Base-by-base conservation (phyloP, 2,797 vertebrate genomes). In the Enteromius anoplus region DNA sequence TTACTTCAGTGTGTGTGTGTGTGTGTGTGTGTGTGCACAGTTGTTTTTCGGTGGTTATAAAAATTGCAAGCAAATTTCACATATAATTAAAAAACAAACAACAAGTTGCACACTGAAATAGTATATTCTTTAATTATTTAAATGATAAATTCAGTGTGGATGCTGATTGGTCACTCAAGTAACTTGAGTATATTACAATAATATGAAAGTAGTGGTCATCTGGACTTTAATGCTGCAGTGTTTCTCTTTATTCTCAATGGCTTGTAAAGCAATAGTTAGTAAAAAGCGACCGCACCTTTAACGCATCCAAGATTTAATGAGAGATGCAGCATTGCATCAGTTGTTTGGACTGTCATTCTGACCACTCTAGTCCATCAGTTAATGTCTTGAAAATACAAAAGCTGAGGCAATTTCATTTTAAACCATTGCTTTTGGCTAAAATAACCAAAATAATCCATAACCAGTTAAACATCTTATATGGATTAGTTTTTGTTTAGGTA, bases 1-100 rank as follows among this genome's bases (percentile, higher is more conserved):
- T 69, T 83, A 83, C 32, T 12, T n/a, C 14, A 19, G 37, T 29
- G 53, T 60, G 37, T 45, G n/a, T 51, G n/a, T 40, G 23, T 47
- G n/a, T 40, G 23, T 47, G 34, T 34, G 23, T 34, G 7, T 71
- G 45, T 32, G 32, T 21, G 71, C 6, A 8, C 12, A 17, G 14
- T 8, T 4, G 40, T 26, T 45, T n/a, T 53, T 12, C 11, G 53
- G 7, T 23, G 55, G 1, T 23, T 58, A 58, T 23, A 23, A 9
- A 23, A 23, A 23, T 58, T 58, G 3, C 21, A 58, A 23, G 55
- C 23, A 58, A 23, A 58, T 58, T 58, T 60, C 2, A 62, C 5
- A 26, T 26, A 26, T 60, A 14, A 60, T 60, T 60, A 26, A 60
- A 12, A 60, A 26, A 26, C n/a, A 58, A 58, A 11, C 2, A 11